Evolutionary conservation across 2,888 invertebrate species (phyloP).

Genomic region (Macrosiphum euphorbiae): DNA sequence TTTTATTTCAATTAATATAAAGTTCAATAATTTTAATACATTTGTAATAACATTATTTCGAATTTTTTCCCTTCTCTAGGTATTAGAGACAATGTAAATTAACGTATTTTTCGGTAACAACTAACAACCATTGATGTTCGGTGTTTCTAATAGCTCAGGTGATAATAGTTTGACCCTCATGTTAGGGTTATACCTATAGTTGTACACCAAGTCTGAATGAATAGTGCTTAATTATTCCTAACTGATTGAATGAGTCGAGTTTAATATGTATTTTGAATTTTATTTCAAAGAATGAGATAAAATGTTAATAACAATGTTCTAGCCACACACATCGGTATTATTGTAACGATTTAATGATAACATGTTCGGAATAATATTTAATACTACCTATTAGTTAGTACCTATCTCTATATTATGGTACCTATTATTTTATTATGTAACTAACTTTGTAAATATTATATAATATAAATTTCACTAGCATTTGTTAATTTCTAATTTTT

Average conservation of each 20-base stretch:
- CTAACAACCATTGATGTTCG: background rate
- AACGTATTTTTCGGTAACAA: slow-evolving; percentile 31
- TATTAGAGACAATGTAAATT: background rate
- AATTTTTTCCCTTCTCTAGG: background rate
- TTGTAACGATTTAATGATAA: background rate
- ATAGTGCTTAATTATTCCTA: background rate
- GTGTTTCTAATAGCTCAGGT: background rate
- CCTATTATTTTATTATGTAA: background rate
- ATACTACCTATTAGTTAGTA: background rate
- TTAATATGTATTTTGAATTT: background rate
- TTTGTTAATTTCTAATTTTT: background rate
- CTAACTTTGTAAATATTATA: background rate
- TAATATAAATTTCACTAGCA: background rate
- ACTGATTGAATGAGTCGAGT: slow-evolving; percentile 25
- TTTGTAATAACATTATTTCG: background rate
- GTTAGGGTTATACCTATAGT: slow-evolving; percentile 31
- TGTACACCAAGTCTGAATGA: slow-evolving; percentile 17
- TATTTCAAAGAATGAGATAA: slow-evolving; percentile 33
- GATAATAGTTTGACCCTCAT: slow-evolving; percentile 28
- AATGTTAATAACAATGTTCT: background rate
- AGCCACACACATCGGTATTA: background rate
- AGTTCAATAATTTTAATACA: background rate
- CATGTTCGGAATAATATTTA: background rate
- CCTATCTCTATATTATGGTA: background rate
- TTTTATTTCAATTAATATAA: background rate